Conservation (phyloP, 2,888 invertebrate species). For the Lasioglossum pauxillum region DNA sequence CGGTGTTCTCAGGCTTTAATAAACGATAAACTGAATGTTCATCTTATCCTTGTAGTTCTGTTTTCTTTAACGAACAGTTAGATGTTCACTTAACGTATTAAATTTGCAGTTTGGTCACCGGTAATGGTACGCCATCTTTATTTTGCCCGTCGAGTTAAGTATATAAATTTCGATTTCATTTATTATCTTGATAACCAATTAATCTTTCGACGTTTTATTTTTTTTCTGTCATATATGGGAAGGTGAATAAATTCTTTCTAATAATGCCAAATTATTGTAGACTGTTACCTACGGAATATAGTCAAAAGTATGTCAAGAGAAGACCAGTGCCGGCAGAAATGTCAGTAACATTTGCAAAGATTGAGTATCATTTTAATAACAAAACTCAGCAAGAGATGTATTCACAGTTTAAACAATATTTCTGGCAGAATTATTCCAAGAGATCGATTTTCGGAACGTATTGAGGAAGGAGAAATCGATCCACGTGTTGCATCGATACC, state of each 20-base stretch:
- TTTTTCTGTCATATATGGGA: not conserved
- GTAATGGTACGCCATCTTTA: not conserved
- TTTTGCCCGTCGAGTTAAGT: not conserved
- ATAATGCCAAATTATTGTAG: slow-evolving; percentile 47
- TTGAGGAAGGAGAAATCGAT: slow-evolving; percentile 72
- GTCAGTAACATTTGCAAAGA: slow-evolving; percentile 60
- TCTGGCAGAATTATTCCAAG: slow-evolving; percentile 20
- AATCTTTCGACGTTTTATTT: not conserved
- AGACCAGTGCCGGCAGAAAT: slow-evolving; percentile 51
- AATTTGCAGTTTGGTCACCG: not conserved
- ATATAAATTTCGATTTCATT: not conserved
- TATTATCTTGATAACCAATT: slow-evolving; percentile 22
- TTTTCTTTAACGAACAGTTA: not conserved
- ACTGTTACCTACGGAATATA: slow-evolving; percentile 73
- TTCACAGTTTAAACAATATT: not conserved
- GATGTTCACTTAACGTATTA: not conserved
- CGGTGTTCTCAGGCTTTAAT: not conserved
- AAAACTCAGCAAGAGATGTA: not conserved
- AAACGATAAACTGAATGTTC: not conserved
- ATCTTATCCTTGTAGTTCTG: not conserved
- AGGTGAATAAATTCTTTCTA: not conserved
- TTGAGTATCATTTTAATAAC: not conserved
- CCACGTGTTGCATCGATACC: slow-evolving; percentile 61
- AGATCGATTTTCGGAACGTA: slow-evolving; percentile 68
- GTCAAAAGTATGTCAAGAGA: slow-evolving; percentile 64